Evolutionary conservation across 30 jellyfish, hydroid and myxozoan species (phyloP).

Genomic region (Clytia hemisphaerica): DNA sequence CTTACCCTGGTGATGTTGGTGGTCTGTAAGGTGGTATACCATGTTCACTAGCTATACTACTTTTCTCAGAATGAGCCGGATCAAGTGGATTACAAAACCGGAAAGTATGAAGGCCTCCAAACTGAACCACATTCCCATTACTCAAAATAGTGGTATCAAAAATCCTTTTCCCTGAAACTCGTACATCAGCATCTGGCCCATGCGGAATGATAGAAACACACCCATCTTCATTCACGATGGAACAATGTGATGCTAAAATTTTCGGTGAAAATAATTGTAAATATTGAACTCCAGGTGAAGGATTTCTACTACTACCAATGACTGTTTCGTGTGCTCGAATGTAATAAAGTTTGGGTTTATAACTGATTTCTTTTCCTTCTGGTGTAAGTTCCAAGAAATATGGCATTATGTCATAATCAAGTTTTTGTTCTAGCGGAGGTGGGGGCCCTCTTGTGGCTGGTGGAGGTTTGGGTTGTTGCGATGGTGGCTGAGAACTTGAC

Average conservation of each 20-base stretch:
- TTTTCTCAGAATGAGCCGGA: conserved; percentile 7
- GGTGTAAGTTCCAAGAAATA: conserved; percentile 59
- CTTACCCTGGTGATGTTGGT: no score
- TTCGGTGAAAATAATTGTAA: conserved; percentile 62
- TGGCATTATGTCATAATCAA: conserved; percentile 52
- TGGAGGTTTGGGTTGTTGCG: conserved; percentile 20
- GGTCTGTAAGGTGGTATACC: no score
- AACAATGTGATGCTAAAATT: conserved; percentile 74
- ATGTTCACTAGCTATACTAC: conserved; percentile 24
- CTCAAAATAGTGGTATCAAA: conserved; percentile 54
- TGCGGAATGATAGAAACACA: conserved; percentile 86
- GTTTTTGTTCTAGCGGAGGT: conserved; percentile 22
- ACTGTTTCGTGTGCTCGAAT: conserved; percentile 61
- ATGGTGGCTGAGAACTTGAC: conserved; percentile 12
- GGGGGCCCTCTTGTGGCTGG: conserved; percentile 48
- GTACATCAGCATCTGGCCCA: conserved; percentile 75
- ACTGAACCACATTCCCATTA: conserved; percentile 57
- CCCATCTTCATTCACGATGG: conserved; percentile 70
- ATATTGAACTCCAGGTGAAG: conserved; percentile 64
- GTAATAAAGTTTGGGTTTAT: conserved; percentile 53
- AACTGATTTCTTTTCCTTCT: conserved; percentile 43
- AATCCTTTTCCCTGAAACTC: conserved; percentile 55
- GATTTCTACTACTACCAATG: conserved; percentile 67
- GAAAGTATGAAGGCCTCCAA: conserved; percentile 65
- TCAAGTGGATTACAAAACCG: conserved; percentile 39